These are phyloP conservation scores for Gallinago paraguaiae DNA, from an alignment of 2,113 vertebrate genomes.

Conservation along the genomic window DNA sequence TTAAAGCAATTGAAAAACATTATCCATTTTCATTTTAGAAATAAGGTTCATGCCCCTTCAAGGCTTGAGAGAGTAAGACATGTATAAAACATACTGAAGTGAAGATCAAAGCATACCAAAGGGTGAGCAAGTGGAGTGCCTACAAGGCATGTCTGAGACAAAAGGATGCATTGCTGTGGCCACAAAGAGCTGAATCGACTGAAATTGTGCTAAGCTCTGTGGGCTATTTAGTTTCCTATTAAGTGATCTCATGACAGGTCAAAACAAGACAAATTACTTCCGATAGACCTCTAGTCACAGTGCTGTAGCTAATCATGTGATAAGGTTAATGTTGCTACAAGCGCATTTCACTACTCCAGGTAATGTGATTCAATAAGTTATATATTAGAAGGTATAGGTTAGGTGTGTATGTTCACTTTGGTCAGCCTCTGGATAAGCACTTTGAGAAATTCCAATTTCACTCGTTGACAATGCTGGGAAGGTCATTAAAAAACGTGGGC, in stretches of 20 bases:
- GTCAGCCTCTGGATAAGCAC: not conserved
- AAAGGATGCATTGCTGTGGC: not conserved
- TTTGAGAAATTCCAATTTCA: not conserved
- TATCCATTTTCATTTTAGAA: slow-evolving; percentile 11
- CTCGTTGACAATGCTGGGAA: not conserved
- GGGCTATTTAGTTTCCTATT: not conserved
- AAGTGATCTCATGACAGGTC: not conserved
- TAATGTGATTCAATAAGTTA: not conserved
- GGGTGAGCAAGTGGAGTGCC: not conserved
- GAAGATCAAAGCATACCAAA: slow-evolving; percentile 3
- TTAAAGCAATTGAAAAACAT: not conserved
- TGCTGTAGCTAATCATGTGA: not conserved
- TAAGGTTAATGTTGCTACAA: not conserved
- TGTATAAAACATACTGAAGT: not conserved
- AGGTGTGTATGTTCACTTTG: not conserved
- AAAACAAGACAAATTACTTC: slow-evolving; percentile 18
- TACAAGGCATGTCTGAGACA: not conserved
- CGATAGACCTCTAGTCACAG: not conserved
- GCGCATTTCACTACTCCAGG: not conserved
- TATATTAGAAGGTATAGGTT: not conserved
- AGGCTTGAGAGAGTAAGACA: not conserved
- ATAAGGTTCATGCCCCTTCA: not conserved
- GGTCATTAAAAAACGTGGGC: not conserved
- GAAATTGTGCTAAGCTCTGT: not conserved
- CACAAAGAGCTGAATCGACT: not conserved